Evolutionary conservation across 2,888 invertebrate genomes (phyloP).

Genomic region (Chouioia cunea): DNA sequence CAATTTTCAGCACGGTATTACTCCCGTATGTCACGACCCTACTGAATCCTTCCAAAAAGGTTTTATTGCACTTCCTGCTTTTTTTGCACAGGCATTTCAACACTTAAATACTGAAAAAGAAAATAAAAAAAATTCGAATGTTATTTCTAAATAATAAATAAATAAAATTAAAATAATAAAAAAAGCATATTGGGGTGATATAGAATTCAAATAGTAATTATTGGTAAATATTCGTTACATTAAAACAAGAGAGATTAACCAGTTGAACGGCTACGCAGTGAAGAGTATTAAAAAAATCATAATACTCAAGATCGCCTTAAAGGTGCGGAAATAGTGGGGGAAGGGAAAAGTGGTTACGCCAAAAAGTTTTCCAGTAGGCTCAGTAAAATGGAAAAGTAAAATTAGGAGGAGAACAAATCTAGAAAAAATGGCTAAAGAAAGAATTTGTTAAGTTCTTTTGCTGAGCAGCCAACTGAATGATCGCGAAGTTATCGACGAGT

Average conservation of each 20-base stretch:
- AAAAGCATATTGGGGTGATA: too few relatives aligned
- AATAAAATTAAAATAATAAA: too few relatives aligned
- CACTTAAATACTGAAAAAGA: not conserved
- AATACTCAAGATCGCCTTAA: conserved; percentile 6
- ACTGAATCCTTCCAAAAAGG: not conserved
- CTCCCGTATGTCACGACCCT: not conserved
- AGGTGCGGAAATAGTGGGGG: conserved; percentile 24
- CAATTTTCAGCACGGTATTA: conserved; percentile 26
- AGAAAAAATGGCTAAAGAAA: conserved; percentile 12
- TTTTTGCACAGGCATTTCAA: not conserved
- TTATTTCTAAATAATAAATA: too few relatives aligned
- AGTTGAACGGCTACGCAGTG: not conserved
- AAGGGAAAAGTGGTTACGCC: not conserved
- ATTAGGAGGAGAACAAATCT: conserved; percentile 2
- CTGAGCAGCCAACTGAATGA: conserved; percentile 24
- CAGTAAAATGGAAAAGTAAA: not conserved
- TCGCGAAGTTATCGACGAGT: conserved; percentile 43
- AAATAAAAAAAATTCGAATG: too few relatives aligned
- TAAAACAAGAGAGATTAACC: too few relatives aligned
- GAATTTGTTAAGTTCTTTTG: conserved; percentile 42
- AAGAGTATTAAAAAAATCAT: conserved; percentile 20
- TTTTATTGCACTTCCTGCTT: conserved; percentile 10
- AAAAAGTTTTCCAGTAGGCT: conserved; percentile 13
- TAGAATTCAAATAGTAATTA: too few relatives aligned
- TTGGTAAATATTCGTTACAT: too few relatives aligned